Evolutionary conservation across 2,113 vertebrate species (phyloP), one percentile per base, ranked within the genome.

Genomic region (Ceratotherium simum): DNA sequence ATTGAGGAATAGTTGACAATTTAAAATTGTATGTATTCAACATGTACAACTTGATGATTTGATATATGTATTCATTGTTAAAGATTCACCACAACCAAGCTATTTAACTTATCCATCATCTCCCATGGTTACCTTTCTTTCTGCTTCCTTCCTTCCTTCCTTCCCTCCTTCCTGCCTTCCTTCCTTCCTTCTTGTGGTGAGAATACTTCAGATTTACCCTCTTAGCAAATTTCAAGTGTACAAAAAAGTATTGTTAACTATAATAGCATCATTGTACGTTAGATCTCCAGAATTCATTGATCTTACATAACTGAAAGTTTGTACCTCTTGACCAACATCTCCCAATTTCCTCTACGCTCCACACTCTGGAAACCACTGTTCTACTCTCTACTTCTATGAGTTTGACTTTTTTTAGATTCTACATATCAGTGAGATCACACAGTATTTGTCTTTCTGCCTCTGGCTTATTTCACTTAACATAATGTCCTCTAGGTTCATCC

Each of bases 81-180:
- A 58, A 72, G 58, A 67, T 27, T 36, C 48, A 29, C 23, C 29
- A 58, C 2, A 9, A 17, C 3, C 51, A 87, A 29, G 27, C 2
- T 58, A 23, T 36, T 87, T 18, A 56, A 3, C 3, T 8, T 42
- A 58, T 33, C 36, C 36, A 87, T 58, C 10, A 58, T 3, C 17
- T 39, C 85, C 31, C 25, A 42, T 6, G 4, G 27, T 58, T 72
- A 8, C 10, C n/a, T 87, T 14, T 54, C 48, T 23, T 14, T 13
- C 31, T 33, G 3, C 2, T 31, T 2, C 17, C 20, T 23, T 23
- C 16, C 5, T 54, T 1, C 8, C 3, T 20, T 20, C 17, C 1
- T 48, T 2, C 29, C 13, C 13, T 33, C 2, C 33, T 3, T 39
- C 39, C 39, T 39, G 39, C 39, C 17, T 6, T 20, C 10, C 17